Conservation (phyloP, 1,140 invertebrate genomes). For the Papilio polyxenes region DNA sequence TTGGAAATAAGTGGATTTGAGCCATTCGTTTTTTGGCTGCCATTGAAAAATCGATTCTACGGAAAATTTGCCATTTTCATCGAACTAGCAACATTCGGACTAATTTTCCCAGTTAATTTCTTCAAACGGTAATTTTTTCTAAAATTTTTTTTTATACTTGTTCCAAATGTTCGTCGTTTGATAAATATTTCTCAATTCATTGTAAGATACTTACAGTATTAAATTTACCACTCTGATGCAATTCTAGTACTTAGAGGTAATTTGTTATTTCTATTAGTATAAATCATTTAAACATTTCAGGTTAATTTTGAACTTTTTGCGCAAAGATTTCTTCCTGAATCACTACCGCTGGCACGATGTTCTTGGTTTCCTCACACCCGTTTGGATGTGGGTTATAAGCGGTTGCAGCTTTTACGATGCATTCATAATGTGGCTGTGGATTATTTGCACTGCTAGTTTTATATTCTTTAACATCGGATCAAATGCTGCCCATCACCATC, state of each 20-base stretch:
- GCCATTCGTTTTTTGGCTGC: conserved; percentile 85
- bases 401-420: conserved; percentile 50
- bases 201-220: too few relatives aligned
- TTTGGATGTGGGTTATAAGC: conserved; percentile 65
- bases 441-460: conserved; percentile 83
- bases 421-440: conserved; percentile 82
- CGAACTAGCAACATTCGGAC: conserved; percentile 53
- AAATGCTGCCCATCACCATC: conserved; percentile 91
- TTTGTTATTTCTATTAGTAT: not conserved
- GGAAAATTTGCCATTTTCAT: conserved; percentile 55
- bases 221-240: too few relatives aligned
- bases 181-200: not conserved
- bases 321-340: conserved; percentile 58
- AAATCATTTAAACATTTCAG: conserved; percentile 47
- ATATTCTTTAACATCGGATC: conserved; percentile 85
- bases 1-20: conserved; percentile 87
- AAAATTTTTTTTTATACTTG: not conserved
- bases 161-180: not conserved
- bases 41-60: conserved; percentile 65
- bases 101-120: conserved; percentile 52
- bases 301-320: conserved; percentile 53
- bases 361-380: conserved; percentile 59
- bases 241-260: not conserved
- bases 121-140: conserved; percentile 49
- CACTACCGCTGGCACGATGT: conserved; percentile 67